phyloP scores from a whole-genome alignment of 2,797 vertebrate genomes.

The Sebastes nivosus region DNA sequence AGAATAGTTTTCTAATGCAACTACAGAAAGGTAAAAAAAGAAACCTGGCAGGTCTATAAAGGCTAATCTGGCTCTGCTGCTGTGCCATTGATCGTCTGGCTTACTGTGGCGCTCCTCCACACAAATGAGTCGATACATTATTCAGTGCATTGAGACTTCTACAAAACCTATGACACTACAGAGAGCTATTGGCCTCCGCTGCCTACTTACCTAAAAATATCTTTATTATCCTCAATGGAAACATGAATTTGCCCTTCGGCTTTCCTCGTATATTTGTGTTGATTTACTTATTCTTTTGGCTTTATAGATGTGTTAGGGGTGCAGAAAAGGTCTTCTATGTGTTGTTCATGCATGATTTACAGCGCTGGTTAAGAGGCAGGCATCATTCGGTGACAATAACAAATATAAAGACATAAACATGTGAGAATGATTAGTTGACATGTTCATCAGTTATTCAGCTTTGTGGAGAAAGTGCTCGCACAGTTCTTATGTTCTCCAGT shows the following conservation, averaged over 20 bases:
- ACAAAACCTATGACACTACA: conserved; percentile 39
- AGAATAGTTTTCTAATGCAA: conserved; percentile 8
- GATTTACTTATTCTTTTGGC: not conserved
- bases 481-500: not conserved
- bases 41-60: conserved; percentile 29
- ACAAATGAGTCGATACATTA: conserved; percentile 62
- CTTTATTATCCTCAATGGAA: conserved; percentile 3
- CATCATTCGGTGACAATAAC: not conserved
- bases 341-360: not conserved
- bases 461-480: not conserved
- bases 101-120: conserved; percentile 41
- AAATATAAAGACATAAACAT: not conserved
- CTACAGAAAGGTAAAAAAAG: not conserved
- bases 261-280: not conserved
- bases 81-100: conserved; percentile 51
- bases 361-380: not conserved
- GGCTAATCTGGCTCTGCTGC: conserved; percentile 35
- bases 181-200: conserved; percentile 3
- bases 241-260: not conserved
- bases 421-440: not conserved
- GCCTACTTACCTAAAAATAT: conserved; percentile 3
- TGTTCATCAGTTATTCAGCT: not conserved
- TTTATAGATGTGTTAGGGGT: not conserved
- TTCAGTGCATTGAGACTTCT: conserved; percentile 43
- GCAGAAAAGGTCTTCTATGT: not conserved